Percentiles rank a stretch among this genome's conserved stretches.
Evolutionary conservation across 2,797 vertebrate species (phyloP).

Genomic region (Etheostoma perlongum): DNA sequence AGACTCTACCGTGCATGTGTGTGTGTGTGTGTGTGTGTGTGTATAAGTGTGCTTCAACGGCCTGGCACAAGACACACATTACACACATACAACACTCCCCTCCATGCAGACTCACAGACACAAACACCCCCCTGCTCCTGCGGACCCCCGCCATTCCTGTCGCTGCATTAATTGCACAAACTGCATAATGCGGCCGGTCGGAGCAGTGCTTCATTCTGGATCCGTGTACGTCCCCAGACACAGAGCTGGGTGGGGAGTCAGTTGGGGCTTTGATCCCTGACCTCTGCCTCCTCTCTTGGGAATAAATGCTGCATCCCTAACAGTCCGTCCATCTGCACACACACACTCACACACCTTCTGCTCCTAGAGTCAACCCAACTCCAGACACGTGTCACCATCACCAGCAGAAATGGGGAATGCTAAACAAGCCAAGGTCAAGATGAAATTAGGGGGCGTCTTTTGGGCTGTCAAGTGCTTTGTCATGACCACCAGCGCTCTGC

Average conservation of each 20-base stretch:
- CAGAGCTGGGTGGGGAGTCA: slow-evolving; percentile 47
- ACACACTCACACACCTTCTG: slow-evolving; percentile 23
- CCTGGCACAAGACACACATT: slow-evolving; percentile 54
- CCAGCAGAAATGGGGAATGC: slow-evolving; percentile 56
- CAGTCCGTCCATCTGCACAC: slow-evolving; percentile 79
- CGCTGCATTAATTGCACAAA: slow-evolving; percentile 72
- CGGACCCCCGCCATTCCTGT: slow-evolving; percentile 40
- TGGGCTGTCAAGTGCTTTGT: slow-evolving; percentile 75
- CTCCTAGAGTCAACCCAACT: slow-evolving; percentile 43
- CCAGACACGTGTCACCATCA: slow-evolving; percentile 74
- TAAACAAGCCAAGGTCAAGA: slow-evolving; percentile 76
- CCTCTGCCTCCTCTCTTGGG: slow-evolving; percentile 68
- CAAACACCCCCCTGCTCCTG: slow-evolving; percentile 23
- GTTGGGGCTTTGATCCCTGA: slow-evolving; percentile 75
- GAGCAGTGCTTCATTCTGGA: slow-evolving; percentile 57
- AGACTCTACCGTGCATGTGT: slow-evolving; percentile 37
- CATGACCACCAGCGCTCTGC: slow-evolving; percentile 58
- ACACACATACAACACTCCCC: slow-evolving; percentile 27
- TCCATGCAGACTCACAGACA: slow-evolving; percentile 28
- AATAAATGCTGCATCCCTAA: slow-evolving; percentile 69
- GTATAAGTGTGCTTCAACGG: slow-evolving; percentile 40
- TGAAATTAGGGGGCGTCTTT: slow-evolving; percentile 68
- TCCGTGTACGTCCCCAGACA: slow-evolving; percentile 61
- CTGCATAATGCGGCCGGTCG: slow-evolving; percentile 68
- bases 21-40: slow-evolving; percentile 24